Evolutionary conservation across 2,113 vertebrate genomes (phyloP).

Genomic region (Poecile atricapillus): DNA sequence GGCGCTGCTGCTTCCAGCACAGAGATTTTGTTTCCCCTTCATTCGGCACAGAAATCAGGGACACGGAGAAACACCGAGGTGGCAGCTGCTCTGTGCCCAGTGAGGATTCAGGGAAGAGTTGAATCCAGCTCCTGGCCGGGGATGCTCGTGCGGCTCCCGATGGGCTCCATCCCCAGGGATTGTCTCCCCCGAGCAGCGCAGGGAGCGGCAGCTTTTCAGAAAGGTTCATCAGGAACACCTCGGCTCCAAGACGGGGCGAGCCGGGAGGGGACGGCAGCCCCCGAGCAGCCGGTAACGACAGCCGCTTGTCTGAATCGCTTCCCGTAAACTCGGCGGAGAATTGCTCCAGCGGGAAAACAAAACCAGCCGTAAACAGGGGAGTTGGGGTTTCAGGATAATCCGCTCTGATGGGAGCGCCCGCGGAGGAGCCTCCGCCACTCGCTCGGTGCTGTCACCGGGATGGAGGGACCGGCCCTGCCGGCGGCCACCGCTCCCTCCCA

Average conservation of each 20-base stretch:
- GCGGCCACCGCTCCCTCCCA: fast-evolving
- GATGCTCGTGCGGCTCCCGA: background rate
- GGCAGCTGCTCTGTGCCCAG: background rate
- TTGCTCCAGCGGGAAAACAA: background rate
- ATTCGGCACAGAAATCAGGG: background rate
- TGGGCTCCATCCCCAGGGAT: background rate
- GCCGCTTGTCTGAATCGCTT: background rate
- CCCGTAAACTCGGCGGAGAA: background rate
- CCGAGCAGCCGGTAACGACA: background rate
- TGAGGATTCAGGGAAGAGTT: background rate
- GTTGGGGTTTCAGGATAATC: constrained; percentile 12
- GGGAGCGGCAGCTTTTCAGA: background rate
- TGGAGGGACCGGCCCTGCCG: background rate
- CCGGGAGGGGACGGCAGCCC: background rate
- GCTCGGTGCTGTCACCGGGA: background rate
- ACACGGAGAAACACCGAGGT: background rate
- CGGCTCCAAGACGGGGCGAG: fast-evolving
- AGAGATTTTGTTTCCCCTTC: background rate
- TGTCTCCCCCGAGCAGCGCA: fast-evolving
- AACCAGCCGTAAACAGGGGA: background rate
- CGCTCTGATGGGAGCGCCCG: constrained; percentile 26
- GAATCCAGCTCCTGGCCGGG: background rate
- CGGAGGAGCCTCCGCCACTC: background rate
- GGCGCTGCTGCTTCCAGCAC: background rate
- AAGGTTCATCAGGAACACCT: background rate